Conservation (phyloP, 2,113 vertebrate genomes). For the Carassius carassius region DNA sequence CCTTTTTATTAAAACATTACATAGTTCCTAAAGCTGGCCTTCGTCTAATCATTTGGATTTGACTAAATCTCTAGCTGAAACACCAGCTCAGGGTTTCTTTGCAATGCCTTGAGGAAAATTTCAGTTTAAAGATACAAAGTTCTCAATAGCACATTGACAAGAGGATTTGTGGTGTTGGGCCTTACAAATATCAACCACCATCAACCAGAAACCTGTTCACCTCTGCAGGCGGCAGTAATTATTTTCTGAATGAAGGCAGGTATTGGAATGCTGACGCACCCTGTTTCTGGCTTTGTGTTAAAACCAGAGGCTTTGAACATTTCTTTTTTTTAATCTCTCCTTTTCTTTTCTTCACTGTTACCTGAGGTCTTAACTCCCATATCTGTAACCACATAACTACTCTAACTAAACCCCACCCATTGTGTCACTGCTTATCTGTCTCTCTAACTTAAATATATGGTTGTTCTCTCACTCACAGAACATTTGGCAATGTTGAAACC, state of each 20-base stretch:
- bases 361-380: slow-evolving; percentile 28
- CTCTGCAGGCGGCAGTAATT: slow-evolving; percentile 33
- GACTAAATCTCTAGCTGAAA: slow-evolving; percentile 20
- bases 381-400: slow-evolving; percentile 33
- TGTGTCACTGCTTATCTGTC: neutral
- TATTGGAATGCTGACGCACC: slow-evolving; percentile 46
- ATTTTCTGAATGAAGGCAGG: slow-evolving; percentile 39
- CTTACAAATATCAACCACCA: slow-evolving; percentile 36
- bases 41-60: neutral
- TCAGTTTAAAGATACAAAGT: neutral
- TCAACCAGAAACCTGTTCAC: slow-evolving; percentile 25
- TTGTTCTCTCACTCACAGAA: neutral
- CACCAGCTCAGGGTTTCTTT: neutral
- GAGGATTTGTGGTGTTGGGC: slow-evolving; percentile 22
- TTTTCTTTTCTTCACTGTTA: slow-evolving; percentile 17
- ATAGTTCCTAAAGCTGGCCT: neutral
- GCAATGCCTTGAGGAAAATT: slow-evolving; percentile 23
- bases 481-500: neutral
- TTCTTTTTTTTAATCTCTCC: slow-evolving; percentile 19
- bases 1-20: neutral
- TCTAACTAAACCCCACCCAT: neutral
- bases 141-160: slow-evolving; percentile 4
- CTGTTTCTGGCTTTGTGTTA: slow-evolving; percentile 22
- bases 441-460: neutral
- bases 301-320: slow-evolving; percentile 13